phyloP scores from a whole-genome alignment of 2,113 vertebrate species.

The Etheostoma cragini region DNA sequence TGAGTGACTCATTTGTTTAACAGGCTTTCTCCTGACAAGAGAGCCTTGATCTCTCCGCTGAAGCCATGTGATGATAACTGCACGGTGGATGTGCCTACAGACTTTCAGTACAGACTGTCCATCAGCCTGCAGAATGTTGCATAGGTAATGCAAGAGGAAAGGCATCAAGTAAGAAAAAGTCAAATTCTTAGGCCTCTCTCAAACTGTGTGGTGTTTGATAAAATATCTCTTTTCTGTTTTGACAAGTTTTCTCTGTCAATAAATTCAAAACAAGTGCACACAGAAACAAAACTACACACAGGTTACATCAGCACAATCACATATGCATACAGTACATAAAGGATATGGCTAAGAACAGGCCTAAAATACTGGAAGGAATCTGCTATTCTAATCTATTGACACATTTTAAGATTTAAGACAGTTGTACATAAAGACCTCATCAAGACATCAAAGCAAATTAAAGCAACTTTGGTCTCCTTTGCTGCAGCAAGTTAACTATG shows the following conservation, averaged over 20 bases:
- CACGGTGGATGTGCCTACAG: not conserved
- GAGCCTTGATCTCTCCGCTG: not conserved
- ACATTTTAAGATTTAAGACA: conserved; percentile 19
- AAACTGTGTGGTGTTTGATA: conserved; percentile 33
- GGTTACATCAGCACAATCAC: conserved; percentile 1
- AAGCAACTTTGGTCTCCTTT: conserved; percentile 9
- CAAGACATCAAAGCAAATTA: conserved; percentile 32
- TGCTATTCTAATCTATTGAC: conserved; percentile 2
- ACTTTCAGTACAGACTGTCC: conserved; percentile 11
- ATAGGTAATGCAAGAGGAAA: conserved; percentile 11
- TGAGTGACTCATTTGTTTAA: conserved; percentile 44
- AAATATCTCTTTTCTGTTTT: conserved; percentile 44
- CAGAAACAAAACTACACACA: conserved; percentile 17
- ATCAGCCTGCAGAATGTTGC: not conserved
- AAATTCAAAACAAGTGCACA: conserved; percentile 19
- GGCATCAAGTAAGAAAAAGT: not conserved
- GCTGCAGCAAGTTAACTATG: conserved; percentile 42
- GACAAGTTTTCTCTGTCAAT: conserved; percentile 38
- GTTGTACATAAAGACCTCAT: not conserved
- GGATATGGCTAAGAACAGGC: not conserved
- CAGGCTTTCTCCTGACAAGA: not conserved
- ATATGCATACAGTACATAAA: not conserved
- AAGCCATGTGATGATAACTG: conserved; percentile 31
- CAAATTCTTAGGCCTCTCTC: conserved; percentile 17
- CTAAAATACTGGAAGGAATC: conserved; percentile 4